Evolutionary conservation across 1,140 invertebrate species (phyloP), one percentile per base, ranked within the genome.

Genomic region (Drosophila eugracilis): DNA sequence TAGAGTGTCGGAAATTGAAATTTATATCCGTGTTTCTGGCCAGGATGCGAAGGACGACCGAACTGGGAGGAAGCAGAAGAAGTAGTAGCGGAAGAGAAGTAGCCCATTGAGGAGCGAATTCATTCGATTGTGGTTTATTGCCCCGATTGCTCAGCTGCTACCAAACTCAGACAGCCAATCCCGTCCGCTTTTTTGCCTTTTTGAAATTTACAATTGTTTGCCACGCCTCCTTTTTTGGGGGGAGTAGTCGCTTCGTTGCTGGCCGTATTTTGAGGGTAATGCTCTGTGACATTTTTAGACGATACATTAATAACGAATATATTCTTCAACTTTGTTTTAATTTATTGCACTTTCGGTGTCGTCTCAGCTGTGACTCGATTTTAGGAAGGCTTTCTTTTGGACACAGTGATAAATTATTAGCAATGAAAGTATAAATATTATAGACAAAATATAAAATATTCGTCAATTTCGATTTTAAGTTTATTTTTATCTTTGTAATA

Each of bases 1-100:
- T 90, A 84, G 88, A 84, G 88, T 90, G 88, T 90, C 88, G 88
- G 88, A 90, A 90, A 90, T 90, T 90, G 88, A 90, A 89, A 90
- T 90, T 90, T 90, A 90, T 90, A 90, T 90, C 78, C 88, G 79
- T 90, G 88, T 88, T 88, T 89, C 83, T 83, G 77, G 69, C 59
- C 65, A 79, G 71, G 54, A 72, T 72, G 66, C 47, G 67, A 26
- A 60, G 65, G 66, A 42, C 47, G 45, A 34, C 14, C 54, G 54
- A 58, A 26, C 34, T 30, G 28, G 59, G 36, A 24, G 15, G n/a
- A 26, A 30, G n/a, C 15, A 17, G 19, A 37, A 60, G 49, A 24
- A 19, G n/a, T 21, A 30, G n/a, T 15, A 17, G 19, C 44, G 67
- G 49, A 32, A 41, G 34, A 67, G 47, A 69, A 67, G 65, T 69